A percentile compares a stretch with the other conserved stretches of the same genome.
These are phyloP conservation scores for Leucoraja erinaceus DNA, from an alignment of 2,113 vertebrate species.

Conservation along the genomic window DNA sequence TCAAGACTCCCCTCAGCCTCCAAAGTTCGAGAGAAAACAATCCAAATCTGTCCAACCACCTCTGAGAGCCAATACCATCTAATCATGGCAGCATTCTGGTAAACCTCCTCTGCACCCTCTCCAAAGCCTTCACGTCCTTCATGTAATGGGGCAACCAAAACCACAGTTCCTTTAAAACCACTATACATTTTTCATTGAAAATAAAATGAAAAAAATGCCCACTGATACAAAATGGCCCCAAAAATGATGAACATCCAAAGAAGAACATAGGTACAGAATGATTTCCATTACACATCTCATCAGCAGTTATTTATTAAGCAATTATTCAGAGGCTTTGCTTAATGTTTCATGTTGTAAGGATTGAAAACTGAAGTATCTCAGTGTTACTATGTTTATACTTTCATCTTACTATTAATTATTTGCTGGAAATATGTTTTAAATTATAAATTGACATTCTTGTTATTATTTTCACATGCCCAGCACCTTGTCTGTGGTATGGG, in stretches of 20 bases:
- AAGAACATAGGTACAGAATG: background rate
- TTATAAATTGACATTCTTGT: background rate
- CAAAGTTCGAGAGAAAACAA: too few relatives aligned
- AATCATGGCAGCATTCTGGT: too few relatives aligned
- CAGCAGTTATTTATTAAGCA: constrained; percentile 26
- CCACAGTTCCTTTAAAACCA: too few relatives aligned
- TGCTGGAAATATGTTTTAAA: constrained; percentile 16
- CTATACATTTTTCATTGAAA: background rate
- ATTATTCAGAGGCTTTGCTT: background rate
- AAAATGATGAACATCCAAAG: constrained; percentile 14
- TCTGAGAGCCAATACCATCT: too few relatives aligned
- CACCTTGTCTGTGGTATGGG: background rate
- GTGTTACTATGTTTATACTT: background rate
- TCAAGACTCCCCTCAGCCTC: too few relatives aligned
- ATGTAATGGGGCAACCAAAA: too few relatives aligned
- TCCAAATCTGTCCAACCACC: too few relatives aligned
- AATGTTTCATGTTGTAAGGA: background rate
- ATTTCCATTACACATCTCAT: constrained; percentile 27
- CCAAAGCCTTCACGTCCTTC: too few relatives aligned
- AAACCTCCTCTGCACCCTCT: too few relatives aligned
- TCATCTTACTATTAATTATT: background rate
- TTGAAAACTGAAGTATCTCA: background rate
- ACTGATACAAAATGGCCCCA: background rate
- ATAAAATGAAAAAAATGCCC: background rate
- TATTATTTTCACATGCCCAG: background rate